Evolutionary conservation across 2,797 vertebrate species (phyloP), one percentile per base, ranked within the genome.

Genomic region (Phrynocephalus guinanensis): DNA sequence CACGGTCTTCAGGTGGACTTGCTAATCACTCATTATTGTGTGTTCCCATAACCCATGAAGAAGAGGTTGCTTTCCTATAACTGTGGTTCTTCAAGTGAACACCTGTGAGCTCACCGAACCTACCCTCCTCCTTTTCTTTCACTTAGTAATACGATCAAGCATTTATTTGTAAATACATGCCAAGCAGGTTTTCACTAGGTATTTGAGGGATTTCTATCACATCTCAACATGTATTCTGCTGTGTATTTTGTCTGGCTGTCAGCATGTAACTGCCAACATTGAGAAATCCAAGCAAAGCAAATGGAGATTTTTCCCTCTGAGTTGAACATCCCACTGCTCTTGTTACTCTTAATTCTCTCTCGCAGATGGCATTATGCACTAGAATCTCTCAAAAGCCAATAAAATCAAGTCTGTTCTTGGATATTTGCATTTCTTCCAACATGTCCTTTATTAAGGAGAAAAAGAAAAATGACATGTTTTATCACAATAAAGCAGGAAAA

Each of bases 221-320:
- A 18, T 90, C 26, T 83, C 15, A 33, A 77, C 68, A 84, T 66
- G 13, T 67, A 87, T 52, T 24, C 2, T 70, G 60, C 24, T 86
- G 1, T 16, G 71, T n/a, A 30, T 22, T 77, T n/a, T 38, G 48
- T 13, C 38, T 79, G 73, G 10, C 84, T 11, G 6, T 75, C 20
- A 67, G 6, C 78, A 76, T 33, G 73, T 33, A 67, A 28, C 13
- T 82, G 60, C 28, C 56, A 75, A 33, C 20, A 33, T 82, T 52
- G 76, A 4, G 71, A 87, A 87, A 82, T 52, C 44, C 71, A 82
- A 52, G 60, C 79, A 76, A 87, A 68, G 10, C 33, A 82, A 87
- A 82, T 82, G 18, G 44, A 33, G 15, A 44, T 20, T 76, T 76
- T 77, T 68, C 22, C 63, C 9, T 33, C 6, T 82, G 60, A 52